A percentile compares a stretch with the other conserved stretches of the same genome.
Evolutionary conservation across 2,888 invertebrate species (phyloP).

Genomic region (Embidobia sp.): DNA sequence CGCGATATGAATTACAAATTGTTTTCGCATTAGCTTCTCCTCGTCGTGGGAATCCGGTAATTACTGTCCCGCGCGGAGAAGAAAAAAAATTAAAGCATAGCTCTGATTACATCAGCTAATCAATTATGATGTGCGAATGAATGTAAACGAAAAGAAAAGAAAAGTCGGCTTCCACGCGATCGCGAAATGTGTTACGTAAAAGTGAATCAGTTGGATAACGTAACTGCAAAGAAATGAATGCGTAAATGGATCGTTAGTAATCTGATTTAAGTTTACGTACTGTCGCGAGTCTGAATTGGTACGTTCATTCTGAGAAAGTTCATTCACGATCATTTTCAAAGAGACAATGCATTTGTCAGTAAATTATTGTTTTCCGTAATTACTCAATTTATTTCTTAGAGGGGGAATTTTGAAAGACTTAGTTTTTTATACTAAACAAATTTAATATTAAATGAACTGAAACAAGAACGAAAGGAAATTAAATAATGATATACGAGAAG

Average conservation of each 20-base stretch:
- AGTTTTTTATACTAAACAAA: too few relatives aligned
- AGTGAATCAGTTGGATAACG: conserved; percentile 12
- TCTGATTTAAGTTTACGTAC: background rate
- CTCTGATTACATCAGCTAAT: conserved; percentile 26
- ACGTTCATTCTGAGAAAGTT: too few relatives aligned
- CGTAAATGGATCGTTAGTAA: background rate
- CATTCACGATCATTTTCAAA: too few relatives aligned
- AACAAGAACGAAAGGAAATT: too few relatives aligned
- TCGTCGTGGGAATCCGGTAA: conserved; percentile 16
- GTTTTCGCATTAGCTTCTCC: conserved; percentile 5
- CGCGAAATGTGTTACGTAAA: conserved; percentile 29
- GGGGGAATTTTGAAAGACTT: too few relatives aligned
- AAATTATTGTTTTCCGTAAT: too few relatives aligned
- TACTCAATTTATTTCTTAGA: too few relatives aligned
- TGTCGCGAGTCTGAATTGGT: too few relatives aligned
- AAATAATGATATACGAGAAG: too few relatives aligned
- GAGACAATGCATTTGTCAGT: too few relatives aligned
- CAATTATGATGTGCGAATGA: conserved; percentile 35
- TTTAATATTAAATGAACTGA: too few relatives aligned
- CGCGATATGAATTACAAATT: conserved; percentile 35
- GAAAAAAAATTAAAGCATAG: background rate
- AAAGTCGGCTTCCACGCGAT: conserved; percentile 30
- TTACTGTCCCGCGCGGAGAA: conserved; percentile 1
- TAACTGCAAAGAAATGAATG: background rate
- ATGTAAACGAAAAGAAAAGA: conserved; percentile 33